Evolutionary conservation across 1,140 invertebrate species (phyloP).

Genomic region (Calosoma granatense): DNA sequence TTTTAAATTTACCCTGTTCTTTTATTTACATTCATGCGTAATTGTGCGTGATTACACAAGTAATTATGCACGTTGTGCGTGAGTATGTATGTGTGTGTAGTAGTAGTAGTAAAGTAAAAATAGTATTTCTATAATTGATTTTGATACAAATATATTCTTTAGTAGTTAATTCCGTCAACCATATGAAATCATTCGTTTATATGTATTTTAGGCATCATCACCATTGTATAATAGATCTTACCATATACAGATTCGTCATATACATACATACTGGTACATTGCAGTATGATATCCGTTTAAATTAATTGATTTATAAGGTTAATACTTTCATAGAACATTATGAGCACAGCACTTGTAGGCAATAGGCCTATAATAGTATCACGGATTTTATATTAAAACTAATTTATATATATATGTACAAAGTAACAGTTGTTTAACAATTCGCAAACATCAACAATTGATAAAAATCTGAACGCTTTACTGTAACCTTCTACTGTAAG

Average conservation of each 20-base stretch:
- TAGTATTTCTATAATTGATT: not conserved
- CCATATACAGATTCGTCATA: not conserved
- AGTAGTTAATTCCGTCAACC: not conserved
- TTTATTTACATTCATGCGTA: not conserved
- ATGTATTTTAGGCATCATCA: not conserved
- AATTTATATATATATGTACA: not conserved
- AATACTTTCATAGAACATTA: conserved; percentile 7
- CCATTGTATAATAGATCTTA: not conserved
- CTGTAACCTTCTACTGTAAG: not conserved
- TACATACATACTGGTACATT: too few relatives aligned
- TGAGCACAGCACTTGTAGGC: conserved; percentile 6
- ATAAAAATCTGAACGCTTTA: not conserved
- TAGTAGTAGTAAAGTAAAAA: too few relatives aligned
- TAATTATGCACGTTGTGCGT: not conserved
- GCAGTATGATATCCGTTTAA: too few relatives aligned
- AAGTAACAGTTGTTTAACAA: conserved; percentile 7
- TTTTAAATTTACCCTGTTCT: conserved; percentile 6
- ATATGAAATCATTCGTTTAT: not conserved
- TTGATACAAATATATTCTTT: not conserved
- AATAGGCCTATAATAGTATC: conserved; percentile 9
- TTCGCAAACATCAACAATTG: conserved; percentile 2
- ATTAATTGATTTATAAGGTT: not conserved
- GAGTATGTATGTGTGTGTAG: too few relatives aligned
- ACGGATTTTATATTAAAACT: not conserved
- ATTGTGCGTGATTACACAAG: conserved; percentile 2